Evolutionary conservation across 2,888 invertebrate genomes (phyloP).

Genomic region (Eupeodes latifasciatus): DNA sequence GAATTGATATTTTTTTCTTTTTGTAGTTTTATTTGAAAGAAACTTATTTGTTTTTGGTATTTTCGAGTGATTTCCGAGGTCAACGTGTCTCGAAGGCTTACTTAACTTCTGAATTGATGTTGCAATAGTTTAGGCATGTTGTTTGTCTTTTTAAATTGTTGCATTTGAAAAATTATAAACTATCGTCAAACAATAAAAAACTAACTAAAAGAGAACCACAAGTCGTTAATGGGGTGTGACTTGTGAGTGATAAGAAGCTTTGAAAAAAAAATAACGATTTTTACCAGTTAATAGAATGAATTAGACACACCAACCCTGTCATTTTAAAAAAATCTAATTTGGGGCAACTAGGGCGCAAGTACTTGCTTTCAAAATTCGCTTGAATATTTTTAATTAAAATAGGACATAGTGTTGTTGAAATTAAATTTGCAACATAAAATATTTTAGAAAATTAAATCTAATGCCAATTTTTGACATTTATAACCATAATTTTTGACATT

Average conservation of each 20-base stretch:
- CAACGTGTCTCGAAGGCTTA: constrained; percentile 24
- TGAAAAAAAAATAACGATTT: neutral
- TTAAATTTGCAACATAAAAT: too few relatives aligned
- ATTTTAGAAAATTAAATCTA: too few relatives aligned
- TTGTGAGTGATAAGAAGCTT: constrained; percentile 23
- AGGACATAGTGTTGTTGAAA: too few relatives aligned
- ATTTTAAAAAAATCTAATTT: too few relatives aligned
- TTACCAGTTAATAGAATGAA: neutral
- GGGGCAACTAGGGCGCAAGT: too few relatives aligned
- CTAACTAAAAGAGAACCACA: neutral
- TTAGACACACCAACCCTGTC: neutral
- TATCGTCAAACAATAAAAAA: neutral
- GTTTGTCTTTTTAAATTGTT: neutral
- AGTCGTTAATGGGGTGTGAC: constrained; percentile 3
- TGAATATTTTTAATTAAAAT: too few relatives aligned
- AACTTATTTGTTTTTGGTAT: neutral
- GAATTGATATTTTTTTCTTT: constrained; percentile 10
- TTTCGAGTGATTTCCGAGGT: constrained; percentile 17
- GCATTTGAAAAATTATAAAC: neutral
- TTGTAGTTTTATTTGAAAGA: neutral
- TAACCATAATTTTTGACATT: too few relatives aligned
- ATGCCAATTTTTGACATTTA: too few relatives aligned
- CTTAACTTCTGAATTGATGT: constrained; percentile 16
- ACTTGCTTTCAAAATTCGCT: too few relatives aligned
- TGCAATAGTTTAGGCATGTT: neutral